phyloP scores from a whole-genome alignment of 2,113 vertebrate genomes.

The Cavia aperea region DNA sequence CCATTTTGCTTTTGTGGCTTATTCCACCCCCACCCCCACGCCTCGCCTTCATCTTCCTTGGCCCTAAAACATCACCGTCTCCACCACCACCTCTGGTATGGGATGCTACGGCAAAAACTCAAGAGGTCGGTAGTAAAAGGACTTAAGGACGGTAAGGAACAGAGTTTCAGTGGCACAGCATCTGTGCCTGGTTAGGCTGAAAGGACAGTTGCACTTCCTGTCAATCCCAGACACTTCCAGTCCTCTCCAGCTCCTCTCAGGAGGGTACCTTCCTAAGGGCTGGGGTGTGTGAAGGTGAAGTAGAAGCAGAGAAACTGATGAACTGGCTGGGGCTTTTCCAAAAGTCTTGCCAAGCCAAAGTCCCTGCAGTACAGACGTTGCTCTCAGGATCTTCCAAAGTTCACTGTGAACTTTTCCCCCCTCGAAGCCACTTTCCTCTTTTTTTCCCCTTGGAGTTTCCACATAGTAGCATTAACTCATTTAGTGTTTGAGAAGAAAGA shows the following conservation, averaged over 20 bases:
- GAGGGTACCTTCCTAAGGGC: not conserved
- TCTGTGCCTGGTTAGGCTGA: not conserved
- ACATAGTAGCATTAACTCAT: not conserved
- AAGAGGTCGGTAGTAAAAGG: not conserved
- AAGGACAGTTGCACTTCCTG: not conserved
- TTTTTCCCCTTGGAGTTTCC: not conserved
- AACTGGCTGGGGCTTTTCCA: not conserved
- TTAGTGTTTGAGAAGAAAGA: not conserved
- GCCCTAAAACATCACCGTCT: not conserved
- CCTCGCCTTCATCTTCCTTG: not conserved
- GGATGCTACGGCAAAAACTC: conserved; percentile 14
- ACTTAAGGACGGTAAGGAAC: not conserved
- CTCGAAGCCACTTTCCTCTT: not conserved
- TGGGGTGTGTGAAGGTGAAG: not conserved
- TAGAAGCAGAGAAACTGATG: not conserved
- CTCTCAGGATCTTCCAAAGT: not conserved
- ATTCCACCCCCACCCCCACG: not conserved
- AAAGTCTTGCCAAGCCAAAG: not conserved
- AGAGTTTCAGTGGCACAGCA: not conserved
- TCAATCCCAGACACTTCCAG: not conserved
- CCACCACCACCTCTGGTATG: not conserved
- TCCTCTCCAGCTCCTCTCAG: not conserved
- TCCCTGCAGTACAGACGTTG: not conserved
- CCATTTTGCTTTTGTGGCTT: conserved; percentile 37
- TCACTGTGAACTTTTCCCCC: not conserved